These are phyloP conservation scores for Oreochromis niloticus DNA, from an alignment of 2,113 vertebrate genomes.

Conservation along the genomic window DNA sequence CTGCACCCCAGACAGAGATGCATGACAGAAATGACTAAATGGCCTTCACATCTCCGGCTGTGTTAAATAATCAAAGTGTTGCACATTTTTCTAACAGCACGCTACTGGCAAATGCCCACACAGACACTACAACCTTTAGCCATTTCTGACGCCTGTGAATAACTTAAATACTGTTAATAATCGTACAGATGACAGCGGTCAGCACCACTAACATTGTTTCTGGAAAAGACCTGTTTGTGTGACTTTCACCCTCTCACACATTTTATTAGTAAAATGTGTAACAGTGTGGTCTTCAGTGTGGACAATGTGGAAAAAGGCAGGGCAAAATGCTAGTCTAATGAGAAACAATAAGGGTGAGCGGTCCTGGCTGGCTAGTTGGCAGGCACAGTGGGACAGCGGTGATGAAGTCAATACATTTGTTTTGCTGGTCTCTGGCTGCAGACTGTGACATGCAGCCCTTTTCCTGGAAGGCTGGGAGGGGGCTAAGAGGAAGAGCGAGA, in stretches of 20 bases:
- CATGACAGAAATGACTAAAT: neutral
- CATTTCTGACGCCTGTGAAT: fast-evolving
- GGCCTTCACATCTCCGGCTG: fast-evolving
- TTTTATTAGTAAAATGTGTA: slow-evolving; percentile 12
- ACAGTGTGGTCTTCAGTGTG: neutral
- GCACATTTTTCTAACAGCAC: fast-evolving
- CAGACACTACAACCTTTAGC: neutral
- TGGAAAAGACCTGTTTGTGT: neutral
- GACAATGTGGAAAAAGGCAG: neutral
- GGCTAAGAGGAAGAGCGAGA: neutral
- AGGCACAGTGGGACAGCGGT: neutral
- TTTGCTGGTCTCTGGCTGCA: neutral
- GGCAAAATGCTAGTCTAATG: slow-evolving; percentile 28
- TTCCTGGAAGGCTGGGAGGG: neutral
- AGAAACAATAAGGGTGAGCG: slow-evolving; percentile 23
- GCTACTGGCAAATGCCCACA: neutral
- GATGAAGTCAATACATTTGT: slow-evolving; percentile 18
- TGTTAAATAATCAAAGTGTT: neutral
- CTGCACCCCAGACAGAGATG: neutral
- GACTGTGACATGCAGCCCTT: neutral
- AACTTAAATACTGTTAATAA: neutral
- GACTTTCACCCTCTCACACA: neutral
- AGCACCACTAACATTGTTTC: neutral
- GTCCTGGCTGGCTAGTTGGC: neutral
- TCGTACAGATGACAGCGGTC: fast-evolving